Conservation (phyloP, 2,888 invertebrate species). For the Dasysyrphus tricinctus region DNA sequence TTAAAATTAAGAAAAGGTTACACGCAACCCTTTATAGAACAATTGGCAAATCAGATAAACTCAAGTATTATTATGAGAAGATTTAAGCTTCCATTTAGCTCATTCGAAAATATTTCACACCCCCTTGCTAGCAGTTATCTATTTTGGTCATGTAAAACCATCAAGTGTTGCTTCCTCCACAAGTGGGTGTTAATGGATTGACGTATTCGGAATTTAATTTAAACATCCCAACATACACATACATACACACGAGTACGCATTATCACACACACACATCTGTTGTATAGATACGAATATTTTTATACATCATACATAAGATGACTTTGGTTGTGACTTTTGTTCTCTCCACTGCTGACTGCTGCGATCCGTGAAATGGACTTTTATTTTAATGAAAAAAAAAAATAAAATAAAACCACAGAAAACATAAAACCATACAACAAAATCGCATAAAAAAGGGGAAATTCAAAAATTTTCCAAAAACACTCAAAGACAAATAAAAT, state of each 20-base stretch:
- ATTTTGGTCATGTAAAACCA: conserved; percentile 64
- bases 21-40: neutral
- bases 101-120: conserved; percentile 29
- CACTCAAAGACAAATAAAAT: conserved; percentile 28
- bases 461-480: conserved; percentile 21
- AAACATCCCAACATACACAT: conserved; percentile 48
- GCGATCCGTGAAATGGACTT: conserved; percentile 7
- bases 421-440: conserved; percentile 33
- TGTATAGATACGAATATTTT: conserved; percentile 58
- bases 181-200: conserved; percentile 75
- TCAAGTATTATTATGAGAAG: neutral
- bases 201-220: conserved; percentile 75
- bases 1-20: conserved; percentile 20
- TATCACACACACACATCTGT: neutral
- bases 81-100: conserved; percentile 21
- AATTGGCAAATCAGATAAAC: neutral
- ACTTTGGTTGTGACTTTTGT: conserved; percentile 29
- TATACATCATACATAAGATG: conserved; percentile 1
- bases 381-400: neutral
- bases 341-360: neutral
- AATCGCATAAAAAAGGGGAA: conserved; percentile 28
- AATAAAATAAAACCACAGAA: conserved; percentile 31
- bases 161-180: conserved; percentile 66
- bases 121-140: conserved; percentile 36
- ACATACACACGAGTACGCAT: neutral